Percentiles rank a stretch among this genome's conserved stretches.
Conservation (phyloP, 2,797 vertebrate genomes). For the Propithecus deckenii region DNA sequence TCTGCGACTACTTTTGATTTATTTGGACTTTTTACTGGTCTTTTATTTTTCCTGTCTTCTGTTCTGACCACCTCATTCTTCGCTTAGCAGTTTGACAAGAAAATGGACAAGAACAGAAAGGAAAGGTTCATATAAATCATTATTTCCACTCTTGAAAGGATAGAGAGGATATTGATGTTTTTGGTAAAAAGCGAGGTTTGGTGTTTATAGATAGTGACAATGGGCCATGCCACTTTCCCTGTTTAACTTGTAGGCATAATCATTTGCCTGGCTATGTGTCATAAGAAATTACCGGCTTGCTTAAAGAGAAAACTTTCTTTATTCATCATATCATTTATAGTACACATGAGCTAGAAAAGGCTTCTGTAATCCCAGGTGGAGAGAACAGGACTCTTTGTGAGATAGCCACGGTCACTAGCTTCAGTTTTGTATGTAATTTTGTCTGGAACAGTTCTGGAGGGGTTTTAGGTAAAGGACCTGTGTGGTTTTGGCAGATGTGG, state of each 20-base stretch:
- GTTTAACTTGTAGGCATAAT: neutral
- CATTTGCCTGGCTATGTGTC: neutral
- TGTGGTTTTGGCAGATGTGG: conserved; percentile 41
- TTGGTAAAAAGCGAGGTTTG: neutral
- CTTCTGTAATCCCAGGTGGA: neutral
- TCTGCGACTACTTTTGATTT: neutral
- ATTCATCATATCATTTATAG: neutral
- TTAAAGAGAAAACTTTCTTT: neutral
- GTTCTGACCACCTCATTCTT: neutral
- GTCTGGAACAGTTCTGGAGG: neutral
- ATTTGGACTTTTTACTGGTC: neutral
- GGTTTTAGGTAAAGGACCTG: neutral
- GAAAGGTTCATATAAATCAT: neutral
- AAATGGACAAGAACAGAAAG: neutral
- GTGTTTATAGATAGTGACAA: neutral
- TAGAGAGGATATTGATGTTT: neutral
- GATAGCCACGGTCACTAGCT: neutral
- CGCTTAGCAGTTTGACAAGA: neutral
- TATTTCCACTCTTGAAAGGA: neutral
- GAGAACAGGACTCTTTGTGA: neutral
- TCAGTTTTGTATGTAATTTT: neutral
- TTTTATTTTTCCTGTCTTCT: neutral
- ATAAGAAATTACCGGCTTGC: neutral
- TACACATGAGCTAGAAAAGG: neutral
- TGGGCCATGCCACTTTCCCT: neutral